These are phyloP conservation scores for Drosophila grimshawi DNA, from an alignment of 1,140 invertebrate species.

Conservation along the genomic window DNA sequence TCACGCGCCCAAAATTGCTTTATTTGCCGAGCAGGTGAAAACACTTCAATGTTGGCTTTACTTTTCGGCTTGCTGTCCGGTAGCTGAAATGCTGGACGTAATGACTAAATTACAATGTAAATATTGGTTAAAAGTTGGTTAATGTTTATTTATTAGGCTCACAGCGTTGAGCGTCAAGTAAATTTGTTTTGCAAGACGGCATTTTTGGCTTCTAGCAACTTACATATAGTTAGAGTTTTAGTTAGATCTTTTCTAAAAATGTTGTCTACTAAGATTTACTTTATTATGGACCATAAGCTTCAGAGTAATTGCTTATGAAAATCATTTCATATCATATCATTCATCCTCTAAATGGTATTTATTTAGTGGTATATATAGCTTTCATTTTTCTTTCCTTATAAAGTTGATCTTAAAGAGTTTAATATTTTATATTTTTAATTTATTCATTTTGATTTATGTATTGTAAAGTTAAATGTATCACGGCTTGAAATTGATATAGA, in stretches of 20 bases:
- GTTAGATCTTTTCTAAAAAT: too few relatives aligned
- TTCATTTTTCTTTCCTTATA: too few relatives aligned
- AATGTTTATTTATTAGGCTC: constrained; percentile 56
- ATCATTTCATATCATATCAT: too few relatives aligned
- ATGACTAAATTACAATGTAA: constrained; percentile 70
- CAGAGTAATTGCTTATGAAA: too few relatives aligned
- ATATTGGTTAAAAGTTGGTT: constrained; percentile 52
- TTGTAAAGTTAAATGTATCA: too few relatives aligned
- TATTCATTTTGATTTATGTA: too few relatives aligned
- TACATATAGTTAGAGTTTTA: background rate
- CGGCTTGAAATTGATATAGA: constrained; percentile 4
- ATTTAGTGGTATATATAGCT: too few relatives aligned
- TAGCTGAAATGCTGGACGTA: constrained; percentile 41
- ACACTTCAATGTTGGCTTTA: constrained; percentile 37
- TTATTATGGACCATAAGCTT: too few relatives aligned
- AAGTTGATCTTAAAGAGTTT: too few relatives aligned
- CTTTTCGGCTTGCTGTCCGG: constrained; percentile 20
- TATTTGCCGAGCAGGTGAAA: constrained; percentile 54
- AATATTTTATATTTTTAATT: too few relatives aligned
- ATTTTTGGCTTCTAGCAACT: background rate
- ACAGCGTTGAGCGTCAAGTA: constrained; percentile 9
- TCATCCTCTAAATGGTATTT: too few relatives aligned
- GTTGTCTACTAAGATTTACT: too few relatives aligned
- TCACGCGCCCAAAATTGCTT: constrained; percentile 64
- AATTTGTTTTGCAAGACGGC: background rate